Evolutionary conservation across 2,797 vertebrate genomes (phyloP).

Genomic region (Bradypus variegatus): DNA sequence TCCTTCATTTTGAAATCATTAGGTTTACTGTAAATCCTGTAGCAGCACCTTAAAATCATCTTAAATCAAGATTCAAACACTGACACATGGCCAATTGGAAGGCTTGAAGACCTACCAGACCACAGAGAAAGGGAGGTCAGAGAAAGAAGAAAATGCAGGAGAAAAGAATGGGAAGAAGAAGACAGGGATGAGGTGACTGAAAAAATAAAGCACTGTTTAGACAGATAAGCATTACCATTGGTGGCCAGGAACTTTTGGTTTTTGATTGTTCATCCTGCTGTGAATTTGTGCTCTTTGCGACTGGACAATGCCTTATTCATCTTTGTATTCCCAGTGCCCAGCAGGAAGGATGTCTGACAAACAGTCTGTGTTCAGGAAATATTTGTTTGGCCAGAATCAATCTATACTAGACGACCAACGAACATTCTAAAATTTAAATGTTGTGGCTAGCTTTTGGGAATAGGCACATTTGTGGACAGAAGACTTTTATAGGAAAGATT

Average conservation of each 20-base stretch:
- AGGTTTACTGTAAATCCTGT: background rate
- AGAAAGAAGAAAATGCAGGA: background rate
- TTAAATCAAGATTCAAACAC: background rate
- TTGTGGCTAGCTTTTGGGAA: background rate
- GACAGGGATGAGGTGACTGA: background rate
- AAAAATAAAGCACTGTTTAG: background rate
- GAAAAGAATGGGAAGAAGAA: background rate
- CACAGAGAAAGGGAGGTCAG: background rate
- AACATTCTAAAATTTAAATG: conserved; percentile 24
- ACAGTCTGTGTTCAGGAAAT: conserved; percentile 36
- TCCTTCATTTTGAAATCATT: background rate
- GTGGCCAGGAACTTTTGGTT: background rate
- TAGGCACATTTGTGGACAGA: background rate
- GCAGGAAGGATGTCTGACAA: conserved; percentile 24
- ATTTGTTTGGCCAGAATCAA: conserved; percentile 22
- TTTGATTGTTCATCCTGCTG: conserved; percentile 30
- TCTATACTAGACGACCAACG: background rate
- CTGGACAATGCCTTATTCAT: conserved; percentile 56
- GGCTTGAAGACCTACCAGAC: background rate
- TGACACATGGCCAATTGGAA: background rate
- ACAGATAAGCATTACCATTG: background rate
- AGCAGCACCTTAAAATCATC: background rate
- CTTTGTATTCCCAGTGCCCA: conserved; percentile 34
- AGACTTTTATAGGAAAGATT: background rate
- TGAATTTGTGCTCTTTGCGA: conserved; percentile 9